phyloP scores from a whole-genome alignment of 1,140 invertebrate species.

The Micrasema minimum region DNA sequence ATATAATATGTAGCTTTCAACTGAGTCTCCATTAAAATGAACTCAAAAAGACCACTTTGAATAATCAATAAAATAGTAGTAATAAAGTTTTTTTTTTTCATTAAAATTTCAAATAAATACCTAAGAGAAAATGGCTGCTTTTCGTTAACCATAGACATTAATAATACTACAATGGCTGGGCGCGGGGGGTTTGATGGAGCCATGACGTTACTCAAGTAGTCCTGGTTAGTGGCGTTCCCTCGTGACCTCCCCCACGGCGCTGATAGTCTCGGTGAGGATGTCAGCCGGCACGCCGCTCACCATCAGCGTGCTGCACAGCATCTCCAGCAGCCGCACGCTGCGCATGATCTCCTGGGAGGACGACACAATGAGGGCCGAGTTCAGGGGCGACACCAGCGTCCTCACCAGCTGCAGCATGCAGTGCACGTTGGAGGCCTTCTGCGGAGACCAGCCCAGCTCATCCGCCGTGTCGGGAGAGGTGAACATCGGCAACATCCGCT shows the following conservation, averaged over 20 bases:
- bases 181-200: conserved; percentile 92
- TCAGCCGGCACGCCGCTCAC: conserved; percentile 96
- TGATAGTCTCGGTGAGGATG: conserved; percentile 95
- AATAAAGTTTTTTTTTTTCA: too few relatives aligned
- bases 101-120: too few relatives aligned
- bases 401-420: conserved; percentile 91
- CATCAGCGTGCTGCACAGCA: conserved; percentile 92
- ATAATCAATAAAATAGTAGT: too few relatives aligned
- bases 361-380: conserved; percentile 76
- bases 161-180: conserved; percentile 91
- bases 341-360: conserved; percentile 92
- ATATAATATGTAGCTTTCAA: too few relatives aligned
- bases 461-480: conserved; percentile 76
- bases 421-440: conserved; percentile 95
- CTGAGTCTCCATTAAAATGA: too few relatives aligned
- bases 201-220: conserved; percentile 90
- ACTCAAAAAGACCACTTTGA: too few relatives aligned
- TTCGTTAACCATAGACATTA: conserved; percentile 99
- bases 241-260: conserved; percentile 96
- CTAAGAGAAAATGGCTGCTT: conserved; percentile 93
- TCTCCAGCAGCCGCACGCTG: conserved; percentile 82
- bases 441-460: conserved; percentile 88
- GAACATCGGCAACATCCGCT: conserved; percentile 89
- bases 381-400: conserved; percentile 89
- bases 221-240: conserved; percentile 91